phyloP scores from a whole-genome alignment of 1,140 invertebrate species.

The Drosophila nebulosa region DNA sequence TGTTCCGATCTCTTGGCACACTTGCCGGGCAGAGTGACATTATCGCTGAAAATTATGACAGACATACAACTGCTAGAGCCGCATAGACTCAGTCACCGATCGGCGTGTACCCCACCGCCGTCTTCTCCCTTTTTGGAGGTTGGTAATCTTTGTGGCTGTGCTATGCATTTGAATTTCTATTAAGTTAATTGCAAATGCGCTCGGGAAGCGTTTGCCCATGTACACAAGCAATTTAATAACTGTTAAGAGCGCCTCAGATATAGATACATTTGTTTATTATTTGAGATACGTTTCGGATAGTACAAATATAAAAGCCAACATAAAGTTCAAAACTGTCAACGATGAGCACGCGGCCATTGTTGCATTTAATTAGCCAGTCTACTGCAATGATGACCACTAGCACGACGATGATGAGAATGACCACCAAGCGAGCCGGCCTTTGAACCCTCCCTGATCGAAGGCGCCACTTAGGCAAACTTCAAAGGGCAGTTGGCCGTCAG shows the following conservation, averaged over 20 bases:
- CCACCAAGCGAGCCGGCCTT: slow-evolving; percentile 66
- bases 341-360: slow-evolving; percentile 4
- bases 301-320: slow-evolving; percentile 62
- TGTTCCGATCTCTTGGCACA: slow-evolving; percentile 45
- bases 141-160: slow-evolving; percentile 53
- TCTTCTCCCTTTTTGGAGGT: not conserved
- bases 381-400: slow-evolving; percentile 19
- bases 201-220: slow-evolving; percentile 41
- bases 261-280: slow-evolving; percentile 54
- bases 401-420: slow-evolving; percentile 18
- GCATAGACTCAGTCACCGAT: not conserved
- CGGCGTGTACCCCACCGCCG: not conserved
- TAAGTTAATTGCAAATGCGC: slow-evolving; percentile 65
- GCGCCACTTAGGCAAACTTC: slow-evolving; percentile 73
- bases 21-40: slow-evolving; percentile 43
- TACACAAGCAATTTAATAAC: slow-evolving; percentile 40
- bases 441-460: slow-evolving; percentile 56
- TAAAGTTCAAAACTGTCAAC: slow-evolving; percentile 61
- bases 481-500: slow-evolving; percentile 51
- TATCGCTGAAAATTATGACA: slow-evolving; percentile 70
- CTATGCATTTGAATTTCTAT: slow-evolving; percentile 72
- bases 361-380: slow-evolving; percentile 70
- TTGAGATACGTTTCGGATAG: slow-evolving; percentile 35
- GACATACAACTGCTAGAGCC: slow-evolving; percentile 50
- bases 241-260: slow-evolving; percentile 38